Evolutionary conservation across 2,888 invertebrate genomes (phyloP).

Genomic region (Microctonus hyperodae): DNA sequence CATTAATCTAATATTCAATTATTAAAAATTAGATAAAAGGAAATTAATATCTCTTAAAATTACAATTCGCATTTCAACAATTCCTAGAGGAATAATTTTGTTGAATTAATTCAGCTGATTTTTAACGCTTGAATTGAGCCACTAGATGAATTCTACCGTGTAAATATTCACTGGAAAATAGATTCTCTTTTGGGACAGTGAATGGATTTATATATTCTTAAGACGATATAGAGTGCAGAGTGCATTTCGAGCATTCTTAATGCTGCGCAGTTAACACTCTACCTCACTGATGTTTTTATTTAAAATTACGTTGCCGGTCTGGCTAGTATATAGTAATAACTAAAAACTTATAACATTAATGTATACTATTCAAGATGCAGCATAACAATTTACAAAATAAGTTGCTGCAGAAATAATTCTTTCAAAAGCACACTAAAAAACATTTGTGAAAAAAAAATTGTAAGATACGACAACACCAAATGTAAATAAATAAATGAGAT

Average conservation of each 20-base stretch:
- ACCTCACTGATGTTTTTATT: neutral
- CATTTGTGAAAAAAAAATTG: neutral
- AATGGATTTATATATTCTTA: neutral
- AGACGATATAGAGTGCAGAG: neutral
- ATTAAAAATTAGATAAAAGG: neutral
- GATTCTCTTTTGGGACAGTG: neutral
- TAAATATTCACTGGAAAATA: neutral
- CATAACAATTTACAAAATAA: neutral
- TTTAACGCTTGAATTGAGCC: neutral
- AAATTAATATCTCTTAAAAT: neutral
- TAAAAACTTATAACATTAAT: conserved; percentile 5
- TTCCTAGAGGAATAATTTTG: neutral
- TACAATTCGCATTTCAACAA: neutral
- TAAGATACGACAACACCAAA: neutral
- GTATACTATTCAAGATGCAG: neutral
- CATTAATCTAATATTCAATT: neutral
- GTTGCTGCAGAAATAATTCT: neutral
- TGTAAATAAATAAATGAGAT: neutral
- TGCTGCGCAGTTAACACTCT: neutral
- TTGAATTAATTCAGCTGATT: neutral
- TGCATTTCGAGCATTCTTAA: neutral
- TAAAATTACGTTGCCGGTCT: too few relatives aligned
- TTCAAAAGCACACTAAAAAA: neutral
- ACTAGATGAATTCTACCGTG: neutral
- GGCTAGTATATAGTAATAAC: neutral